A percentile compares a stretch with the other conserved stretches of the same genome.
Evolutionary conservation across 2,113 vertebrate species (phyloP).

Genomic region (Calyptomena viridis): DNA sequence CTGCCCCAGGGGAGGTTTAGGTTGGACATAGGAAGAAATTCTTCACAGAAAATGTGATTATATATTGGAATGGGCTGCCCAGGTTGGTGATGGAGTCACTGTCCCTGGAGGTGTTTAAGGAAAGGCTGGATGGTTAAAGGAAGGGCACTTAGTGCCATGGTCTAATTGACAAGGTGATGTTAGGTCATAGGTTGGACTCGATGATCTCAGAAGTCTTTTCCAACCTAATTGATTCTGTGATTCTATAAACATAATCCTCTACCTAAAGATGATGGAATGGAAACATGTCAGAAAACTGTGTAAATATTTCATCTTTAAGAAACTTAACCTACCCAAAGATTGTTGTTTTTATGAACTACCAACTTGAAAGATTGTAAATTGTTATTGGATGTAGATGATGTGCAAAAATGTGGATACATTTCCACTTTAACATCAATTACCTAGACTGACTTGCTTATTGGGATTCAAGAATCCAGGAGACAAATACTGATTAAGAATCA

Average conservation of each 20-base stretch:
- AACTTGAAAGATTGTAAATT: neutral
- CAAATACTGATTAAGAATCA: conserved; percentile 42
- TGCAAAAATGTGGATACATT: neutral
- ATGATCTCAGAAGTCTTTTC: neutral
- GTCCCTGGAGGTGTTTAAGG: neutral
- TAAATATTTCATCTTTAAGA: neutral
- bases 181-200: neutral
- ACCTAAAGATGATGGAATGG: neutral
- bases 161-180: neutral
- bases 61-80: neutral
- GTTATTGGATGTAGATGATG: neutral
- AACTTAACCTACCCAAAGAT: neutral
- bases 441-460: neutral
- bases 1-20: neutral
- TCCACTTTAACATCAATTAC: neutral
- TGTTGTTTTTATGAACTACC: neutral
- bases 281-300: neutral
- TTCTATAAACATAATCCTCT: neutral
- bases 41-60: neutral
- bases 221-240: neutral
- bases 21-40: neutral
- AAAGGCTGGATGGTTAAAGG: too few relatives aligned
- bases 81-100: neutral
- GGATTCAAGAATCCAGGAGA: neutral
- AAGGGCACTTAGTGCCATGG: neutral